Base-by-base conservation (phyloP, 2,113 vertebrate genomes). In the Eubucco bourcierii region DNA sequence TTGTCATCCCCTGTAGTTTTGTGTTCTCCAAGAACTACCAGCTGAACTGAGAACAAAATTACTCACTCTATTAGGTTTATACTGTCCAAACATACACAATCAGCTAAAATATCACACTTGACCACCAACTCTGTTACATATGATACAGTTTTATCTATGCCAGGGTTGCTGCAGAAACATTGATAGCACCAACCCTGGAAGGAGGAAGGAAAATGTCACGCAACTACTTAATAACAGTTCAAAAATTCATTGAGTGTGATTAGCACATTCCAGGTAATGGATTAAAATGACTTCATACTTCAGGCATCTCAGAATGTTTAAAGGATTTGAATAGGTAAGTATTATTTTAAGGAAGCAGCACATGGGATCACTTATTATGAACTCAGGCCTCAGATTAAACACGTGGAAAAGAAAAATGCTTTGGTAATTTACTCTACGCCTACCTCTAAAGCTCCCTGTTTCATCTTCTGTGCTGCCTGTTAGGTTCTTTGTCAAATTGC, bases 381-480 rank as follows among this genome's bases (percentile, higher is more conserved):
- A 97, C 86, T 80, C 74, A 94, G 80, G 75, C 29, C 80, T 96
- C 88, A 95, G 89, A 93, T 93, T 94, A 95, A 92, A 94, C 85
- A 94, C 87, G 87, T 92, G 94, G 92, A 87, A 95, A 95, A 88
- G 53, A 91, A 76, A 94, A 94, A 80, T 6, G 4, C 73, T 90
- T 87, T 83, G 66, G 90, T 96, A 96, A 95, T 96, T 95, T 94
- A 95, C 93, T 96, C 87, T 94, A 55, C 58, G 72, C 93, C 87
- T 96, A 95, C 82, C 87, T 96, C 94, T 90, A 84, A 79, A 93
- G 47, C 70, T 73, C 39, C 58, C 71, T 61, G 72, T 86, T 96
- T 97, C 87, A 95, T 92, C 92, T 95, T 80, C 72, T 2, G 4
- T 1, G 1, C 87, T 95, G 95, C 79, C 94, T 81, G 76, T 87